Base-by-base conservation (phyloP, 2,888 invertebrate species). In the Ennomos quercinarius region DNA sequence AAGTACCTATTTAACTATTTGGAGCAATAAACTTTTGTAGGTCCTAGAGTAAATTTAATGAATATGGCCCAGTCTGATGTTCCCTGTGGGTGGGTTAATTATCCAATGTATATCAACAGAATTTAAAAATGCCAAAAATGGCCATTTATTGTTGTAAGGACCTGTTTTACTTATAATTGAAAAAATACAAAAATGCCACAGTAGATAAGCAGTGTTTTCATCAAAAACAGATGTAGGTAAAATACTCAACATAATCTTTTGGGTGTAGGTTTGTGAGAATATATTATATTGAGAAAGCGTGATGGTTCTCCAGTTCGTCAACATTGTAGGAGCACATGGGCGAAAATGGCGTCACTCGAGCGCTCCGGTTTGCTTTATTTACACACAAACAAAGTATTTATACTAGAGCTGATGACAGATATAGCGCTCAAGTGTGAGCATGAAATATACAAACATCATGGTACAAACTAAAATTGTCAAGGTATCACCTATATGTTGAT, bases 301-400 rank as follows among this genome's bases (percentile, higher is more conserved):
- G 81, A 77, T 70, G 67, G 74, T 76, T 75, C 74, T 35, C 9
- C 11, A 42, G 83, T 81, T 83, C 76, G 82, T 84, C 84, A 87
- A 85, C 84, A 85, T 78, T 79, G 75, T 70, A 70, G 68, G 81
- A 91, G 89, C 91, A 92, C 91, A 92, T 91, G 91, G 88, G 78
- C 86, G 84, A 92, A 91, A 91, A 92, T 92, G 91, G 91, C 91
- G 91, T 91, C 91, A 88, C 77, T 76, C 46, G 48, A 44, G 57
- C 50, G 47, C 40, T 48, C 34, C 37, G 36, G 37, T 40, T 46
- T 17, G 37, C 51, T 58, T 53, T 63, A 68, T 61, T 63, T 60
- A 60, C 61, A 52, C 53, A 54, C 45, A 60, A 38, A 40, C 43
- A 37, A 12, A 40, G n/a, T 11, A 8, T 37, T 38, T 10, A 13